These are phyloP conservation scores for Metallyticus violacea DNA, from an alignment of 2,888 invertebrate species.

Conservation along the genomic window DNA sequence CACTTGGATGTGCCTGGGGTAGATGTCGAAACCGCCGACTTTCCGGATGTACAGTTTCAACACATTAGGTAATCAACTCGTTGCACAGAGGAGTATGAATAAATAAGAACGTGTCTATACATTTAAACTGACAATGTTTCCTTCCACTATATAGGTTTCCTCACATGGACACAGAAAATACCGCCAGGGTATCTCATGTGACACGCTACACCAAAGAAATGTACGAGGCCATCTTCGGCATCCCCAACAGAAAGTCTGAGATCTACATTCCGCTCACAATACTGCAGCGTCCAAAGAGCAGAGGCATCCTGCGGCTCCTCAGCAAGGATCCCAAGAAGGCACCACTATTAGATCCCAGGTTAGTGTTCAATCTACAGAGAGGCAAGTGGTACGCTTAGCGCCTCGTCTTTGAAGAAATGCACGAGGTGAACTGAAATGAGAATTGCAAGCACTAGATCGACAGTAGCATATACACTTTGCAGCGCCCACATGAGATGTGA, in stretches of 20 bases:
- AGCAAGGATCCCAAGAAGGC: conserved; percentile 82
- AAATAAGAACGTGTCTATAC: too few species aligned
- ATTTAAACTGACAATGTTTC: too few species aligned
- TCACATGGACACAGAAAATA: not conserved
- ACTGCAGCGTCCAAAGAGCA: conserved; percentile 71
- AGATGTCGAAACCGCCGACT: conserved; percentile 65
- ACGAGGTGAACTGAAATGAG: too few species aligned
- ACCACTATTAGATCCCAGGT: conserved; percentile 85
- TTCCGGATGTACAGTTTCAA: conserved; percentile 89
- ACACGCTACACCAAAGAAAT: conserved; percentile 41
- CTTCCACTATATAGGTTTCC: not conserved
- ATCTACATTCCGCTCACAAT: conserved; percentile 82
- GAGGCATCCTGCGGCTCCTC: conserved; percentile 72
- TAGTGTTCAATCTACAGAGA: too few species aligned
- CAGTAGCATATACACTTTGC: too few species aligned
- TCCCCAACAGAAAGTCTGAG: conserved; percentile 69
- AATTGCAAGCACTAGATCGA: too few species aligned
- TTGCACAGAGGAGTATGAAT: too few species aligned
- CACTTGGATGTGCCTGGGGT: conserved; percentile 26
- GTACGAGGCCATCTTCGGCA: conserved; percentile 21
- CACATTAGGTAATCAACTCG: conserved; percentile 50
- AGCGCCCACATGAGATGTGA: too few species aligned
- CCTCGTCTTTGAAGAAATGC: too few species aligned
- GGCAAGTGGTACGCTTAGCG: too few species aligned
- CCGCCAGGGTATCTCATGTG: not conserved